These are phyloP conservation scores for Pterocles gutturalis DNA, from an alignment of 2,113 vertebrate genomes.

Conservation along the genomic window DNA sequence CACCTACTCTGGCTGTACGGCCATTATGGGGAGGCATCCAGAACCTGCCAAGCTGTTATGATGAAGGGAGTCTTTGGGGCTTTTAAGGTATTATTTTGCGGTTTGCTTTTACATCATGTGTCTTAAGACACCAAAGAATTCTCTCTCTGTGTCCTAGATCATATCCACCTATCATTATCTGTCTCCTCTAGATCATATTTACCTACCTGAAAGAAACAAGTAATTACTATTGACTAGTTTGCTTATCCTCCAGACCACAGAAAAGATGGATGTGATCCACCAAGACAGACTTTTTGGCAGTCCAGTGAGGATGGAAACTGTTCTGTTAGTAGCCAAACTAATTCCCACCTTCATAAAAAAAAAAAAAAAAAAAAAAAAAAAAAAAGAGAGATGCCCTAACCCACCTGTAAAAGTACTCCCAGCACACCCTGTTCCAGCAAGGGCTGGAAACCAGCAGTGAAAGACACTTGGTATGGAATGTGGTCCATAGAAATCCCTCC, in stretches of 20 bases:
- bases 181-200: neutral
- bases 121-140: neutral
- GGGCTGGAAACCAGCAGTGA: neutral
- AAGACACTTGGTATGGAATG: neutral
- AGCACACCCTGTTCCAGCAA: neutral
- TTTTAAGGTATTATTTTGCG: neutral
- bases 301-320: neutral
- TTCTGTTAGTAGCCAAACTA: neutral
- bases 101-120: neutral
- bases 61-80: neutral
- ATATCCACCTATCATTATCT: neutral
- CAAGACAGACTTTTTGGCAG: neutral
- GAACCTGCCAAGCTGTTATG: neutral
- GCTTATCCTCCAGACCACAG: neutral
- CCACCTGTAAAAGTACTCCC: neutral
- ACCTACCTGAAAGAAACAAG: neutral
- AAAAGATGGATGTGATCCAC: neutral
- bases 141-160: neutral
- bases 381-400: neutral
- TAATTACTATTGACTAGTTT: neutral
- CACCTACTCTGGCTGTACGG: neutral
- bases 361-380: neutral
- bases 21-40: neutral
- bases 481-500: neutral
- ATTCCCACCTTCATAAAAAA: neutral